Conservation (phyloP, 1,140 invertebrate species). For the Macrocentrus cingulum region DNA sequence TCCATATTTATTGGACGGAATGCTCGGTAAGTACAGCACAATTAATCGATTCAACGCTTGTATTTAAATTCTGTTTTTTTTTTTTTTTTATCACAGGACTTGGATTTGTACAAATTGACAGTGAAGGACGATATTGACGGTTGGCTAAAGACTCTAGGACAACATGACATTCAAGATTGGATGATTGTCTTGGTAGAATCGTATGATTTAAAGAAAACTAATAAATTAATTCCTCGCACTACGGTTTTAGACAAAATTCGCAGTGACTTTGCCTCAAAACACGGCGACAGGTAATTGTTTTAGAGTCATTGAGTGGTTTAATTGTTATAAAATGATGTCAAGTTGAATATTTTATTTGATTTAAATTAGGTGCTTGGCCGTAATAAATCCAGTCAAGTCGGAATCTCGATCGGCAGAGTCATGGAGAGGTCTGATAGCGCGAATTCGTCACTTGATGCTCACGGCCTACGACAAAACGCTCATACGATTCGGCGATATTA, state of each 20-base stretch:
- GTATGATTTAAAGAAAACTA: slow-evolving; percentile 86
- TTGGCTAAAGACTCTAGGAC: slow-evolving; percentile 80
- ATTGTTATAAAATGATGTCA: no score
- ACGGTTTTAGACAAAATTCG: slow-evolving; percentile 94
- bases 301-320: background rate
- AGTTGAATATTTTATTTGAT: background rate
- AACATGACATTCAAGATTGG: slow-evolving; percentile 84
- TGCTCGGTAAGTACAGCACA: slow-evolving; percentile 79
- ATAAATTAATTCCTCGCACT: slow-evolving; percentile 88
- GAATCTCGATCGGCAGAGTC: slow-evolving; percentile 87
- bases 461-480: slow-evolving; percentile 85
- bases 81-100: slow-evolving; percentile 68
- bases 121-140: slow-evolving; percentile 84
- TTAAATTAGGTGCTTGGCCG: slow-evolving; percentile 77
- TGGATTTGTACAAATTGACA: slow-evolving; percentile 84
- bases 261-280: slow-evolving; percentile 89
- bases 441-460: slow-evolving; percentile 81
- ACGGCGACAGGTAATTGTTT: slow-evolving; percentile 69
- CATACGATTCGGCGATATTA: slow-evolving; percentile 86
- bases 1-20: slow-evolving; percentile 95
- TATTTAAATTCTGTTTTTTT: slow-evolving; percentile 5
- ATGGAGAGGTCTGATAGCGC: slow-evolving; percentile 80
- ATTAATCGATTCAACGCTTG: no score
- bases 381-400: slow-evolving; percentile 86
- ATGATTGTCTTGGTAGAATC: slow-evolving; percentile 91